Evolutionary conservation across 2,797 vertebrate species (phyloP), one percentile per base, ranked within the genome.

Genomic region (Urophycis tenuis): DNA sequence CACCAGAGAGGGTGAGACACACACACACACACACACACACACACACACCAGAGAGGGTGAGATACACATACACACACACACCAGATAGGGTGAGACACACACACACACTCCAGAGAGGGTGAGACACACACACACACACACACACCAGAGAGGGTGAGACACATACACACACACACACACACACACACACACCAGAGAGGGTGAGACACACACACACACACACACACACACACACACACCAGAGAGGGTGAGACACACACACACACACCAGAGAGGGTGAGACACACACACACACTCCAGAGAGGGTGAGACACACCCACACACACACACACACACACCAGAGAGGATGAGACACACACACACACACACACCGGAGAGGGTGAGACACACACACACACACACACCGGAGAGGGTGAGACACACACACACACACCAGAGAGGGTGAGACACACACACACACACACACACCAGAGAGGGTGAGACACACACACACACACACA

Each of bases 51-150:
- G 95, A 85, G 95, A 99, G 92, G 97, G 97, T 98, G 82, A 79
- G 89, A 22, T 15, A 35, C 0, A 78, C 3, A 53, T n/a, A 53
- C 19, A 78, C 35, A 69, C 10, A 34, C 35, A 25, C 31, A 31
- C n/a, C n/a, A n/a, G n/a, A n/a, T n/a, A n/a, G n/a, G n/a, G n/a
- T n/a, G n/a, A n/a, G n/a, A n/a, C n/a, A n/a, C n/a, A n/a, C n/a
- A n/a, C n/a, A n/a, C n/a, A n/a, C n/a, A n/a, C n/a, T n/a, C 92
- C 81, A 93, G 95, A 85, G 95, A 99, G 92, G 97, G 97, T 98
- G 82, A 79, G 89, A 22, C 17, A 35, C 0, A 78, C 3, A 53
- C 25, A 53, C 19, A 78, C 35, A 69, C 10, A 34, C 35, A 25
- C 31, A 31, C 19, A 92, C 92, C 81, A 93, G 95, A 85, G 95